phyloP scores from a whole-genome alignment of 2,888 invertebrate genomes.

The Tetropium fuscum region DNA sequence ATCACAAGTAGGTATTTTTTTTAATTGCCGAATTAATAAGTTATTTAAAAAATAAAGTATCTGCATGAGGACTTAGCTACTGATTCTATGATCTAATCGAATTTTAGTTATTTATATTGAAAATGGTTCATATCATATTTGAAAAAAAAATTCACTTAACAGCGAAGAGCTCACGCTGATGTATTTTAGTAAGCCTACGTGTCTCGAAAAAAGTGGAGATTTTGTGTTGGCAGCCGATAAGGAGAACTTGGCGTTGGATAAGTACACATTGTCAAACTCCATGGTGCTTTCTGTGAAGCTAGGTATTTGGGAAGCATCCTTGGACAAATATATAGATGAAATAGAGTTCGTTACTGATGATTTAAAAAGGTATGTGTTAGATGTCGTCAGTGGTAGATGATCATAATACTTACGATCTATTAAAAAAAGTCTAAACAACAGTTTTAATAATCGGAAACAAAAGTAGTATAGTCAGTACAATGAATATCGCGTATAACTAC shows the following conservation, averaged over 20 bases:
- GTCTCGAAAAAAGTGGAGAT: conserved; percentile 57
- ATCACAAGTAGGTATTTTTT: conserved; percentile 64
- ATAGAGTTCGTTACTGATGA: conserved; percentile 85
- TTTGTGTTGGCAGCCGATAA: conserved; percentile 63
- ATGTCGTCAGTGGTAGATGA: not conserved
- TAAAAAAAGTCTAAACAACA: no score
- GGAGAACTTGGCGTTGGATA: conserved; percentile 75
- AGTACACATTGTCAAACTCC: conserved; percentile 95
- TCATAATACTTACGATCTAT: no score
- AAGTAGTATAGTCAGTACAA: no score
- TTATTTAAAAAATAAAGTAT: not conserved
- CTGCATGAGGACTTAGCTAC: no score
- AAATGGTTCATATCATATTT: no score
- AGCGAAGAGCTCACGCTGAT: no score
- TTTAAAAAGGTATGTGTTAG: conserved; percentile 69
- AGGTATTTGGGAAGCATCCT: conserved; percentile 92
- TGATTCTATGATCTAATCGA: no score
- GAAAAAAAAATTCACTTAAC: no score
- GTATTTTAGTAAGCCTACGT: conserved; percentile 52
- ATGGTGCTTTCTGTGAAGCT: conserved; percentile 94
- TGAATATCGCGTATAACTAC: no score
- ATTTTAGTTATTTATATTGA: no score
- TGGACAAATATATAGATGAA: conserved; percentile 86
- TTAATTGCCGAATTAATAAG: no score
- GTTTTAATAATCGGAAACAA: no score